These are phyloP conservation scores for Eumeta japonica DNA, from an alignment of 1,140 invertebrate species.

Conservation along the genomic window DNA sequence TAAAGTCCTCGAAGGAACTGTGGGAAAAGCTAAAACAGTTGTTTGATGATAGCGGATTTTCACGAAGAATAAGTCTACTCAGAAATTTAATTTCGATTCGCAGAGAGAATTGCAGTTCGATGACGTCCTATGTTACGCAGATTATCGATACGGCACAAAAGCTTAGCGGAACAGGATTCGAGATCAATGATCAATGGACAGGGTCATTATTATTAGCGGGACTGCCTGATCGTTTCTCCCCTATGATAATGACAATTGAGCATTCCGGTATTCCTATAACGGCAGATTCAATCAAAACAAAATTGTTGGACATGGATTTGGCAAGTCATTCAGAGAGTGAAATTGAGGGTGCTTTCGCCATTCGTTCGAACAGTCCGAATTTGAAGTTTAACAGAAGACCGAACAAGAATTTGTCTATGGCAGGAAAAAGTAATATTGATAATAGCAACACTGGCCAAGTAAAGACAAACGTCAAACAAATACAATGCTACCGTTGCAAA, in stretches of 20 bases:
- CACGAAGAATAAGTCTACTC: conserved; percentile 14
- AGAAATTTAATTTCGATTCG: conserved; percentile 10
- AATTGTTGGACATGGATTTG: too few relatives aligned
- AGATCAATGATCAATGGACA: conserved; percentile 1
- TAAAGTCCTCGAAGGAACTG: conserved; percentile 11
- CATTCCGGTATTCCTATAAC: too few relatives aligned
- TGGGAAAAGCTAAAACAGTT: conserved; percentile 18
- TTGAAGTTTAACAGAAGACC: too few relatives aligned
- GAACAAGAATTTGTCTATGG: conserved; percentile 1
- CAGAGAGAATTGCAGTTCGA: conserved; percentile 11
- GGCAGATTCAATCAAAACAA: too few relatives aligned
- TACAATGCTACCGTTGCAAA: conserved; percentile 5
- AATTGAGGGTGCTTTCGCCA: neutral
- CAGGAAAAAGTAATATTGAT: too few relatives aligned
- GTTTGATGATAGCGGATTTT: conserved; percentile 12
- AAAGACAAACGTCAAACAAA: conserved; percentile 2
- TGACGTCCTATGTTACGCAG: too few relatives aligned
- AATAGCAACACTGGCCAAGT: too few relatives aligned
- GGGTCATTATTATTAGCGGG: too few relatives aligned
- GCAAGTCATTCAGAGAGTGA: conserved; percentile 3
- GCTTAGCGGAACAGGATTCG: conserved; percentile 12
- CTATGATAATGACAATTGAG: conserved; percentile 32
- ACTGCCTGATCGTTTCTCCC: conserved; percentile 20
- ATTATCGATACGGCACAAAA: too few relatives aligned
- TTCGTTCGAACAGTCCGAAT: neutral